Percentiles rank a stretch among this genome's conserved stretches.
These are phyloP conservation scores for Psittacula cyanocephala DNA, from an alignment of 2,113 vertebrate species.

Conservation along the genomic window DNA sequence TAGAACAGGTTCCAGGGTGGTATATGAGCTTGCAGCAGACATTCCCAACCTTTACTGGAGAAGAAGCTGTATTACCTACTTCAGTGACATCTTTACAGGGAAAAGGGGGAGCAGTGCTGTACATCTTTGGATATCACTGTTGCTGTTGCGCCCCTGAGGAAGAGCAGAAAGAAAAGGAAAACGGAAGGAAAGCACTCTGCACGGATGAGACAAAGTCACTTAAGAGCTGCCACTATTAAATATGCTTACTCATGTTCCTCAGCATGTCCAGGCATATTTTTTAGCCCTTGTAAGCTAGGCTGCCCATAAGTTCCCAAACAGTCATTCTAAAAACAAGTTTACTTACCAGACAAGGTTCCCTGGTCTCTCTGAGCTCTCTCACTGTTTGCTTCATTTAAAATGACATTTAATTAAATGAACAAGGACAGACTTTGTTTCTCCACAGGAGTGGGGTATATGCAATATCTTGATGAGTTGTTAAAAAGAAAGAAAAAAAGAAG, in stretches of 20 bases:
- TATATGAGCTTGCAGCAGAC: not conserved
- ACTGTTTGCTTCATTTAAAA: slow-evolving; percentile 64
- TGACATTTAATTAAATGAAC: slow-evolving; percentile 71
- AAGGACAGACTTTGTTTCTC: slow-evolving; percentile 57
- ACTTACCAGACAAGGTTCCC: slow-evolving; percentile 7
- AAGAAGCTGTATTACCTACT: not conserved
- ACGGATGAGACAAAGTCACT: not conserved
- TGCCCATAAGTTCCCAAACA: slow-evolving; percentile 44
- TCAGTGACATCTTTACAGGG: not conserved
- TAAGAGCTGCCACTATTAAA: slow-evolving; percentile 11
- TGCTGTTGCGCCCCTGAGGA: not conserved
- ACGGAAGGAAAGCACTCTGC: not conserved
- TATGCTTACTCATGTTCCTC: slow-evolving; percentile 23
- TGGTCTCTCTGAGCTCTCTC: not conserved
- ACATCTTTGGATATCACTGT: not conserved
- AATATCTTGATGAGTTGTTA: slow-evolving; percentile 1
- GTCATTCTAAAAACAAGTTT: slow-evolving; percentile 37
- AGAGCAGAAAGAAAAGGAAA: not conserved
- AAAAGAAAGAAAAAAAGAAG: slow-evolving; percentile 5
- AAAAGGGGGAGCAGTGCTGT: not conserved
- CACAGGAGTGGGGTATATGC: not conserved
- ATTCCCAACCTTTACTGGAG: not conserved
- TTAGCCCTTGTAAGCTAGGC: not conserved
- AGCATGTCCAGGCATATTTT: slow-evolving; percentile 48
- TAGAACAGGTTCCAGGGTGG: not conserved